Evolutionary conservation across 2,113 vertebrate genomes (phyloP).

Genomic region (Myxocyprinus asiaticus): DNA sequence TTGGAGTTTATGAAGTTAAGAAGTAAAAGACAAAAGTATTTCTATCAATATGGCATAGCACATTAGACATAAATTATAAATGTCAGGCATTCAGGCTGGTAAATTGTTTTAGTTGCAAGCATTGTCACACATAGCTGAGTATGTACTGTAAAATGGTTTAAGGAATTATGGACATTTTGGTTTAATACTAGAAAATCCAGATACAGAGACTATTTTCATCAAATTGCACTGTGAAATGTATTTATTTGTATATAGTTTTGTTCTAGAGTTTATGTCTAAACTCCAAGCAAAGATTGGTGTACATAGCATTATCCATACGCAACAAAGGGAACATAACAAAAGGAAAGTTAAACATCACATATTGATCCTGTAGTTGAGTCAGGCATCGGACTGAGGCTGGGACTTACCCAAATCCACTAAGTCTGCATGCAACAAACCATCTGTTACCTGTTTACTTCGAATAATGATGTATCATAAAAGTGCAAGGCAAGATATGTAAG

Average conservation of each 20-base stretch:
- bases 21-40: neutral
- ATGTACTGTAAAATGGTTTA: no score
- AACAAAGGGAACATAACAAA: neutral
- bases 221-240: constrained; percentile 56
- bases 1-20: constrained; percentile 5
- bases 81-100: no score
- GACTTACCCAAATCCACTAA: neutral
- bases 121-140: no score
- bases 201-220: constrained; percentile 36
- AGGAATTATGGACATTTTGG: neutral
- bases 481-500: neutral
- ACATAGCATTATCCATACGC: constrained; percentile 21
- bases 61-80: no score
- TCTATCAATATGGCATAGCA: neutral
- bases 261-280: constrained; percentile 13
- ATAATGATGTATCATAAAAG: neutral
- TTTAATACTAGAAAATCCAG: neutral
- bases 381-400: neutral
- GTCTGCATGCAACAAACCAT: constrained; percentile 11
- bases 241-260: constrained; percentile 34
- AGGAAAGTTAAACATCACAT: neutral
- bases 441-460: constrained; percentile 28
- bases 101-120: no score
- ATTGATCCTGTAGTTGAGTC: neutral
- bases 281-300: constrained; percentile 31